A percentile compares a stretch with the other conserved stretches of the same genome.
These are phyloP conservation scores for Strigops habroptila DNA, from an alignment of 2,113 vertebrate genomes.

Conservation along the genomic window DNA sequence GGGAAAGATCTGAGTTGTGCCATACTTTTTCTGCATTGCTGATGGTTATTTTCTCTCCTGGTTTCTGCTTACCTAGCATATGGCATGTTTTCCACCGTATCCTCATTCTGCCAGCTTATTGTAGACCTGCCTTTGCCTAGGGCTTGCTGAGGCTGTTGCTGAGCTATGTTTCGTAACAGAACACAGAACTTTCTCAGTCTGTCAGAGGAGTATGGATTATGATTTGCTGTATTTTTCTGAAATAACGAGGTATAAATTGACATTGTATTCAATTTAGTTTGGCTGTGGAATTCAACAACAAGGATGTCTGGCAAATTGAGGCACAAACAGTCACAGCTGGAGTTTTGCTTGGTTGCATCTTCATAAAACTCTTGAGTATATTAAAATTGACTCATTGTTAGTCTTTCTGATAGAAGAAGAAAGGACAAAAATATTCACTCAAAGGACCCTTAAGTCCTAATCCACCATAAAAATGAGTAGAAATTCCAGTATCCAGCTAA, in stretches of 20 bases:
- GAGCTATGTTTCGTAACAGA: background rate
- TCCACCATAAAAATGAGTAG: background rate
- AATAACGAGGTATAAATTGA: background rate
- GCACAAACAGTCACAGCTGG: background rate
- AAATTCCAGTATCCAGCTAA: background rate
- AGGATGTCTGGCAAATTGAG: background rate
- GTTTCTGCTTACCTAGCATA: background rate
- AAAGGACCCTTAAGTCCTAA: background rate
- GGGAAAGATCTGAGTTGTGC: background rate
- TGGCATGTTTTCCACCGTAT: background rate
- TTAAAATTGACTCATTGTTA: background rate
- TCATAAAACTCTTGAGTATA: background rate
- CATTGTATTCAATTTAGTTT: background rate
- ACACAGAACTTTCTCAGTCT: background rate
- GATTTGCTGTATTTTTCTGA: background rate
- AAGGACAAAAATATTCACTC: background rate
- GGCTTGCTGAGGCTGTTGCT: background rate
- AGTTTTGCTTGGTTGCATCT: background rate
- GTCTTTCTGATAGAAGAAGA: background rate
- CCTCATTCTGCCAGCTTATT: background rate
- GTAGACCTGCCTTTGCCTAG: background rate
- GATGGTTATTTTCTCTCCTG: background rate
- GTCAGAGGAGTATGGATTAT: background rate
- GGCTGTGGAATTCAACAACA: background rate
- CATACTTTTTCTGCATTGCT: background rate